Evolutionary conservation across 2,113 vertebrate species (phyloP), one percentile per base, ranked within the genome.

Genomic region (Anolis sagrei): DNA sequence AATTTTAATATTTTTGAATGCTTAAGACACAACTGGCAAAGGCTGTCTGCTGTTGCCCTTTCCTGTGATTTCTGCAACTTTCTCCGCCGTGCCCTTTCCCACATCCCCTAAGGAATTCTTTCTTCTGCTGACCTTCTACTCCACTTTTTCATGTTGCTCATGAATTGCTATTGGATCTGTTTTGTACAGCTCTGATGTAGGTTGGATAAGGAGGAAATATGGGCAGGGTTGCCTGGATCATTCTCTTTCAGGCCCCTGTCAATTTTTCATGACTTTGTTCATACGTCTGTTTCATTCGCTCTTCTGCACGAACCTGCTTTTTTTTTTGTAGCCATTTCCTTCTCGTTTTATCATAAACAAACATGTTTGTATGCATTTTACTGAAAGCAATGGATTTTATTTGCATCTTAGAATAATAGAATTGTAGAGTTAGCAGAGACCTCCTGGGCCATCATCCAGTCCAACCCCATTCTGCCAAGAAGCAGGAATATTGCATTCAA

Each of bases 91-190:
- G 23, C 5, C 39, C 32, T 86, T n/a, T 83, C 83, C 61, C 23
- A 36, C 36, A 54, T 44, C 19, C 58, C 76, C 75, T 80, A 72
- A 68, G 25, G n/a, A 82, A 88, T 76, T 84, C 0, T n/a, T 7
- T 90, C 81, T 91, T 79, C 72, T 25, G 82, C 58, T 48, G 70
- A 29, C 64, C 29, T 86, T 84, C 64, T 83, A 14, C 11, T 51
- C 4, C 21, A 48, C 11, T 86, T 88, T 18, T 61, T 92, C 51
- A 27, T 87, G 81, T 81, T 86, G 6, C 36, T 92, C 79, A 78
- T 82, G 83, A 44, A 81, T 36, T 64, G 84, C 61, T 10, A 32
- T 58, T 87, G 87, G n/a, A 82, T 76, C 64, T 72, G 82, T 89
- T 73, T 36, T 14, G 21, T 74, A 91, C 76, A 83, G 73, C 77